A percentile compares a stretch with the other conserved stretches of the same genome.
phyloP scores from a whole-genome alignment of 2,888 invertebrate genomes.

The Drosophila algonquin region DNA sequence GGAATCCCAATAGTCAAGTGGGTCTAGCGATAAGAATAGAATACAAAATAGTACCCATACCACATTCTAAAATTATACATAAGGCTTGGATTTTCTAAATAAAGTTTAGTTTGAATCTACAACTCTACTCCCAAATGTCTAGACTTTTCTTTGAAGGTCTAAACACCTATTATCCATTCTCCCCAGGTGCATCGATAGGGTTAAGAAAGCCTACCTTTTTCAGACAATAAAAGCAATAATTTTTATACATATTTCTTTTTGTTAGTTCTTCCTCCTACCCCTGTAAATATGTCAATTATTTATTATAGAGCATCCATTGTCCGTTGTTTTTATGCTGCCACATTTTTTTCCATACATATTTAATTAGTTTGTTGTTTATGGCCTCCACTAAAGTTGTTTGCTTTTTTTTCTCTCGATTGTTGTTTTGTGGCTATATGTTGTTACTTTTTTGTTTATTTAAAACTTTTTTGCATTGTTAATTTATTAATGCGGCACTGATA shows the following conservation, averaged over 20 bases:
- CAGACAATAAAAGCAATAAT: too few species aligned
- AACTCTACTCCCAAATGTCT: too few species aligned
- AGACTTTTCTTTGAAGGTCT: too few species aligned
- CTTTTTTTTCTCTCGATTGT: conserved; percentile 32
- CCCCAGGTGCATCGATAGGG: too few species aligned
- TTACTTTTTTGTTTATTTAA: conserved; percentile 69
- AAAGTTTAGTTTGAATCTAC: too few species aligned
- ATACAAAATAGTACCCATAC: too few species aligned
- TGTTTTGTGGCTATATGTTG: conserved; percentile 42
- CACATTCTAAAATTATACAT: too few species aligned
- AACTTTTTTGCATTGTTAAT: conserved; percentile 56
- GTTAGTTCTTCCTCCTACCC: not conserved
- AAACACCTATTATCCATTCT: too few species aligned
- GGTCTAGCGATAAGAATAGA: too few species aligned
- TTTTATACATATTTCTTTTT: conserved; percentile 9
- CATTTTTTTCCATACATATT: conserved; percentile 45
- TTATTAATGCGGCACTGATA: conserved; percentile 75
- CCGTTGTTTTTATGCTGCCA: conserved; percentile 22
- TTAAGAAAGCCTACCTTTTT: too few species aligned
- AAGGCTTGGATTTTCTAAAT: too few species aligned
- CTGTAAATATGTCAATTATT: not conserved
- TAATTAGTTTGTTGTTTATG: conserved; percentile 75
- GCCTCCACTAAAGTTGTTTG: conserved; percentile 42
- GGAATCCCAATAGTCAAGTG: too few species aligned
- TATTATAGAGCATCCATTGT: conserved; percentile 35